A percentile compares a stretch with the other conserved stretches of the same genome.
These are phyloP conservation scores for Drosophila falleni DNA, from an alignment of 2,888 invertebrate genomes.

Conservation along the genomic window DNA sequence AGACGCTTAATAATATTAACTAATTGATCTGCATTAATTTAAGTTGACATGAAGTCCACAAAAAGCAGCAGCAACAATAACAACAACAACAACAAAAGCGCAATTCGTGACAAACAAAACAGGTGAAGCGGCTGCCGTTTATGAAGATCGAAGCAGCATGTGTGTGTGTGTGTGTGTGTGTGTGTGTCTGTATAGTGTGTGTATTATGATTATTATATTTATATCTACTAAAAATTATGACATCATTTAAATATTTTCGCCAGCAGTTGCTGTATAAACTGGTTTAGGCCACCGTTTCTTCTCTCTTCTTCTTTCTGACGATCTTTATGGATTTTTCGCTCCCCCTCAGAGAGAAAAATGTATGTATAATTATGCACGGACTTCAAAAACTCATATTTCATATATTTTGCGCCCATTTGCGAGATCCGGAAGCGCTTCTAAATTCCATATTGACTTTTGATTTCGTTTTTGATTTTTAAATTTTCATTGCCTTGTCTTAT, in stretches of 20 bases:
- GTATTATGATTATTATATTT: slow-evolving; percentile 76
- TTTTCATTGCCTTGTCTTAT: slow-evolving; percentile 58
- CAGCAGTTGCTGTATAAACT: slow-evolving; percentile 66
- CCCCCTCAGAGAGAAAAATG: slow-evolving; percentile 29
- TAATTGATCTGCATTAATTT: slow-evolving; percentile 83
- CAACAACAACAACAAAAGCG: slow-evolving; percentile 14
- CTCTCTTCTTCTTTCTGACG: slow-evolving; percentile 9
- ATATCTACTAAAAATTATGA: slow-evolving; percentile 76
- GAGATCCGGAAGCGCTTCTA: slow-evolving; percentile 73
- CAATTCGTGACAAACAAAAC: slow-evolving; percentile 28
- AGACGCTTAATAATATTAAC: slow-evolving; percentile 78
- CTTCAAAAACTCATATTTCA: slow-evolving; percentile 71
- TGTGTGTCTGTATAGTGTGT: slow-evolving; percentile 51
- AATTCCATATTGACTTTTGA: slow-evolving; percentile 46
- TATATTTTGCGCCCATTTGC: slow-evolving; percentile 72
- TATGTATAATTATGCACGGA: slow-evolving; percentile 68
- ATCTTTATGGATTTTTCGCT: slow-evolving; percentile 41
- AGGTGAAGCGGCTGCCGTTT: slow-evolving; percentile 59
- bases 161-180: slow-evolving; percentile 17
- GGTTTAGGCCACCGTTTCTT: slow-evolving; percentile 69
- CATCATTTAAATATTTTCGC: slow-evolving; percentile 82
- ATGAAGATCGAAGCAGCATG: slow-evolving; percentile 44
- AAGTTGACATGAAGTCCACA: slow-evolving; percentile 59
- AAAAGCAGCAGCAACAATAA: slow-evolving; percentile 29
- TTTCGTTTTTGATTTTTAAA: slow-evolving; percentile 33